Evolutionary conservation across 1,140 invertebrate species (phyloP).

Genomic region (Pseudomyrmex pallidus): DNA sequence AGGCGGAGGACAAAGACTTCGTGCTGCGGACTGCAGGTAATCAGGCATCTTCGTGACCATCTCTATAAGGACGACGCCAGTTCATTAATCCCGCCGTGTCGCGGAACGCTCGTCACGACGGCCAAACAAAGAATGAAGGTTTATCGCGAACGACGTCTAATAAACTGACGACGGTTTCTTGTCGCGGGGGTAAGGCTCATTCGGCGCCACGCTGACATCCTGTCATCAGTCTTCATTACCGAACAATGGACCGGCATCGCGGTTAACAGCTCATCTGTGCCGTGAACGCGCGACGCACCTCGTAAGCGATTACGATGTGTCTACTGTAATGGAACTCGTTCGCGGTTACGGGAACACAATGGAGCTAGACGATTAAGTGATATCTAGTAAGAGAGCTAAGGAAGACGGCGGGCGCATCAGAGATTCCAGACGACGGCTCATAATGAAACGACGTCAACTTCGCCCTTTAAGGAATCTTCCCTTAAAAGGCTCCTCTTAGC

Average conservation of each 20-base stretch:
- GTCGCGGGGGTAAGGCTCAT: conserved; percentile 70
- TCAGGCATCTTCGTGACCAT: conserved; percentile 42
- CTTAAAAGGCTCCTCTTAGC: conserved; percentile 47
- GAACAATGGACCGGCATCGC: conserved; percentile 75
- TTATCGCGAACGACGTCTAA: conserved; percentile 79
- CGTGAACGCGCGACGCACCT: conserved; percentile 66
- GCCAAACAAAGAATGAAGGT: conserved; percentile 77
- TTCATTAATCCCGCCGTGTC: conserved; percentile 79
- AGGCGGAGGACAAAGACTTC: neutral
- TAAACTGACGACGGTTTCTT: conserved; percentile 81
- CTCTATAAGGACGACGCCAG: conserved; percentile 60
- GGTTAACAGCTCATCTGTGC: conserved; percentile 77
- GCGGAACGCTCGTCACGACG: conserved; percentile 73
- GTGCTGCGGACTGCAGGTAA: conserved; percentile 25
- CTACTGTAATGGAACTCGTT: conserved; percentile 73
- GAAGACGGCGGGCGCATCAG: conserved; percentile 65
- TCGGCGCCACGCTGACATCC: conserved; percentile 73
- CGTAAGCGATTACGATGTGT: conserved; percentile 69
- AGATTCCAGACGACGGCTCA: conserved; percentile 60
- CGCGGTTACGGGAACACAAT: conserved; percentile 74
- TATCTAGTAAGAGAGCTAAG: conserved; percentile 68
- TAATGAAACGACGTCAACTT: conserved; percentile 68
- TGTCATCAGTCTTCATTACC: conserved; percentile 80
- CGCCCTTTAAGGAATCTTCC: conserved; percentile 53
- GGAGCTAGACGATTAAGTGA: conserved; percentile 73